Evolutionary conservation across 2,113 vertebrate species (phyloP).

Genomic region (Myrmecophaga tridactyla): DNA sequence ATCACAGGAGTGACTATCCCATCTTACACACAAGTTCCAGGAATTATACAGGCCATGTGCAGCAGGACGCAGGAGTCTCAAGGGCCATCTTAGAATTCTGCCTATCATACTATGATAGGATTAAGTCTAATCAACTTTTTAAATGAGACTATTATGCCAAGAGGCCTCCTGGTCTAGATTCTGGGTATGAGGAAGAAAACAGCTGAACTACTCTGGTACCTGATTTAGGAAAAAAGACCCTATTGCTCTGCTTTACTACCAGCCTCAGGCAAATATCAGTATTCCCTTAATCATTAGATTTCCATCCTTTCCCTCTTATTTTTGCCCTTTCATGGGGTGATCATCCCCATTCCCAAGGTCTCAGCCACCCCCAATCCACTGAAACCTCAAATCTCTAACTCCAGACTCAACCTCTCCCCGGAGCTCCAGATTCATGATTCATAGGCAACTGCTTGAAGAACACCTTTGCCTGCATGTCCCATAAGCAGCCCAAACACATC

Average conservation of each 20-base stretch:
- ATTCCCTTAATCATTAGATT: neutral
- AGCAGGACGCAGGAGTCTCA: neutral
- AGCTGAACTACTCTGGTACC: neutral
- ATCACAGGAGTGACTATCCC: neutral
- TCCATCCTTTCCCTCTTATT: neutral
- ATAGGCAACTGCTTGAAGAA: neutral
- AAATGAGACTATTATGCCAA: neutral
- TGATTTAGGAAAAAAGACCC: neutral
- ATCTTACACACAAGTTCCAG: neutral
- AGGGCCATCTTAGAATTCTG: neutral
- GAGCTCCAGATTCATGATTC: neutral
- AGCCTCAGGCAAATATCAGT: neutral
- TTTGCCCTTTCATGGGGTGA: neutral
- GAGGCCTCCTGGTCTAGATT: neutral
- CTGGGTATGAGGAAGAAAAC: neutral
- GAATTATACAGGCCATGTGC: neutral
- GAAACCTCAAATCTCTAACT: neutral
- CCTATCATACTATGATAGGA: no score
- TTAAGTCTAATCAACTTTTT: no score
- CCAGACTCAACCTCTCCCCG: neutral
- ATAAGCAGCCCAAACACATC: neutral
- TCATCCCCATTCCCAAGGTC: neutral
- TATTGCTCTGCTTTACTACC: neutral
- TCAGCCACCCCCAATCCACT: neutral
- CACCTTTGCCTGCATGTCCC: no score